Conservation (phyloP, 1,140 invertebrate species). For the Bombus impatiens region DNA sequence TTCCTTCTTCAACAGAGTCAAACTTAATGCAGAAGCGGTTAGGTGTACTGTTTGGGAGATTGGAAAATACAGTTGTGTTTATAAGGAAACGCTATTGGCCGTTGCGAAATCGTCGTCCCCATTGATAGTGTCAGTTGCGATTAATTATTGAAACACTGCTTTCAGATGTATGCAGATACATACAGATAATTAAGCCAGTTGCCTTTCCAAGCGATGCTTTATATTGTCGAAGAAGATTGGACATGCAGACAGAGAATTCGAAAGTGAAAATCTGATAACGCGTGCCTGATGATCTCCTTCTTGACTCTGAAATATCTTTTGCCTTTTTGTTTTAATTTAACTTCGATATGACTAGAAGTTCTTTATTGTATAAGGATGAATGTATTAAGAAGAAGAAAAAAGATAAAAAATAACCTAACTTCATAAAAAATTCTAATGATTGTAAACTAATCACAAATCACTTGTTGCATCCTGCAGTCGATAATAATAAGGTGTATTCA, state of each 20-base stretch:
- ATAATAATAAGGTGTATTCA: background rate
- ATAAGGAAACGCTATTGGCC: background rate
- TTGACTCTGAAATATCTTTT: background rate
- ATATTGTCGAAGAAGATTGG: background rate
- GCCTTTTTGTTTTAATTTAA: too few relatives aligned
- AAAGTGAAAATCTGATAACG: background rate
- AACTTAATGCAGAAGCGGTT: background rate
- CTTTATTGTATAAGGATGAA: too few relatives aligned
- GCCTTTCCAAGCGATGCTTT: background rate
- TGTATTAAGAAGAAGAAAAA: background rate
- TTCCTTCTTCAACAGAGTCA: background rate
- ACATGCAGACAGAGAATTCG: background rate
- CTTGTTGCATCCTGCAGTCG: background rate
- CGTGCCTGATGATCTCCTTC: background rate
- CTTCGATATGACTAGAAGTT: background rate
- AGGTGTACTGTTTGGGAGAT: background rate
- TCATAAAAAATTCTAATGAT: background rate
- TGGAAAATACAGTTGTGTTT: background rate
- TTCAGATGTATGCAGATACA: background rate
- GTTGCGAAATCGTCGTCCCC: slow-evolving; percentile 13
- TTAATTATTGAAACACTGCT: background rate
- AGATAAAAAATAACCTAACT: background rate
- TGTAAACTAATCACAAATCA: background rate
- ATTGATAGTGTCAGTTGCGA: background rate
- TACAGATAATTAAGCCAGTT: background rate